A percentile compares a stretch with the other conserved stretches of the same genome.
phyloP scores from a whole-genome alignment of 2,888 invertebrate species.

The Marronus borbonicus region DNA sequence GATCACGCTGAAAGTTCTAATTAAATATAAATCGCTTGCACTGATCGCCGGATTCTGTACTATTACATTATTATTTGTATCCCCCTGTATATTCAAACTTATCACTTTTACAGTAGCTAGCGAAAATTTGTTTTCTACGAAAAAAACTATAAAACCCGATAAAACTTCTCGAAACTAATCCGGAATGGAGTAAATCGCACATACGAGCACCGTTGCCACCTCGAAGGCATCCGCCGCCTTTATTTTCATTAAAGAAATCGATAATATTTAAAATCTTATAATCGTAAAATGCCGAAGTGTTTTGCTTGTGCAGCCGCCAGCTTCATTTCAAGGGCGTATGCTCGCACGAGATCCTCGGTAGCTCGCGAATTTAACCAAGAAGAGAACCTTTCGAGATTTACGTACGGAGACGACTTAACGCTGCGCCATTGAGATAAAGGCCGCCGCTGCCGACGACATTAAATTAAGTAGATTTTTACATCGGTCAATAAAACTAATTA shows the following conservation, averaged over 20 bases:
- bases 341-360: not conserved
- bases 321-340: not conserved
- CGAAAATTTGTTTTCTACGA: too few relatives aligned
- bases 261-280: slow-evolving; percentile 12
- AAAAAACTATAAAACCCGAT: too few relatives aligned
- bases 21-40: too few relatives aligned
- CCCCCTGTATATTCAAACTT: too few relatives aligned
- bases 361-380: not conserved
- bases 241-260: not conserved
- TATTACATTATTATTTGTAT: too few relatives aligned
- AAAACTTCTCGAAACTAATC: too few relatives aligned
- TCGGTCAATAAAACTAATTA: slow-evolving; percentile 41
- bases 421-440: not conserved
- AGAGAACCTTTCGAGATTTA: not conserved
- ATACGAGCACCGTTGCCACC: too few relatives aligned
- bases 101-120: too few relatives aligned
- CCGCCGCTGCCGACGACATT: slow-evolving; percentile 1
- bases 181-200: too few relatives aligned
- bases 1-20: too few relatives aligned
- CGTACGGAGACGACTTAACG: not conserved
- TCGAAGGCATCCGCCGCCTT: not conserved
- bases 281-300: not conserved
- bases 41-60: too few relatives aligned
- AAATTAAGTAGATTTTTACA: slow-evolving; percentile 28
- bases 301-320: not conserved